Evolutionary conservation across 2,888 invertebrate species (phyloP), one percentile per base, ranked within the genome.

Genomic region (Tenthredo mesomela): DNA sequence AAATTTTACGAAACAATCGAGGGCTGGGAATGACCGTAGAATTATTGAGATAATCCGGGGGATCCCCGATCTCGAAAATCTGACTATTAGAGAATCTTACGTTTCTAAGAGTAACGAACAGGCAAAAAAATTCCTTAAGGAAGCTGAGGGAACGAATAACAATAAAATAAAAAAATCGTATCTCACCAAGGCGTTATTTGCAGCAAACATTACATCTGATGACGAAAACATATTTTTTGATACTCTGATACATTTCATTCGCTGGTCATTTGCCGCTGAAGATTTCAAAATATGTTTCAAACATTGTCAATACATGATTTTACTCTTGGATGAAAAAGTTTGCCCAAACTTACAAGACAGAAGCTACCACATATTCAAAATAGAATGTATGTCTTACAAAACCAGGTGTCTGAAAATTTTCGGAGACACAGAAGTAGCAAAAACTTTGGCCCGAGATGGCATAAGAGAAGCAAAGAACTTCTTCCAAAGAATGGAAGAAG

Each of bases 181-280:
- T 70, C 87, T 92, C 50, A 90, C 88, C 18, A 86, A 89, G 87
- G 90, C 91, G 84, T 87, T 92, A 65, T 90, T 91, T 87, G 88
- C 89, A n/a, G 89, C 90, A 58, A 86, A 87, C 84, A 86, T 87
- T 1, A 84, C 84, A 4, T 88, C 85, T 80, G 84, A 85, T 82
- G 58, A 61, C 21, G 7, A 37, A 21, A 80, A 37, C 40, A 71
- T 89, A 54, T 90, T 90, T 54, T 85, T 89, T 15, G 84, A 90
- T 83, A 89, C 90, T 82, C 82, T 92, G 43, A 86, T 88, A 85
- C 87, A 89, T 67, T 89, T 90, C 65, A 90, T 91, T 10, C 87
- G 87, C 58, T 86, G 85, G 33, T 89, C 86, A 84, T 91, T 90
- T 84, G 84, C 84, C 33, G 71, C 87, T 43, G 88, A 86, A 50